Conservation (phyloP, 2,888 invertebrate species). For the Hanleya hanleyi region DNA sequence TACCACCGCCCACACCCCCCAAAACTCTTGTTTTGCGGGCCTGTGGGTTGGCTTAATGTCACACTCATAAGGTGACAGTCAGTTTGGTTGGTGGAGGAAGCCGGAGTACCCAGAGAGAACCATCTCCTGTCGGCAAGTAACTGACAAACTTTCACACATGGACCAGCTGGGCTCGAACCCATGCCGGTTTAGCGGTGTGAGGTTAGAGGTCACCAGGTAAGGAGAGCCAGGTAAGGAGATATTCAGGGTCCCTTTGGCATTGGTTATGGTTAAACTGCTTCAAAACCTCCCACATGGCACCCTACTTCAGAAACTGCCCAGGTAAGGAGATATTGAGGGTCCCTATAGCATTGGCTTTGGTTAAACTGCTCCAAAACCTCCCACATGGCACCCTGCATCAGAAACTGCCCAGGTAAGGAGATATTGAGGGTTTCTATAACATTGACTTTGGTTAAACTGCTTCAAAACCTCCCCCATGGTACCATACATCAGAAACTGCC, state of each 20-base stretch:
- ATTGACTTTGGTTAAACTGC: conserved; percentile 90
- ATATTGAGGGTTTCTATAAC: conserved; percentile 93
- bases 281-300: conserved; percentile 87
- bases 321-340: conserved; percentile 91
- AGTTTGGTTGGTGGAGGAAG: too few species aligned
- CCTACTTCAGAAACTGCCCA: conserved; percentile 85
- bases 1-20: too few species aligned
- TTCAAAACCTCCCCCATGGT: conserved; percentile 88
- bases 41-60: too few species aligned
- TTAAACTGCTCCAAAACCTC: conserved; percentile 90
- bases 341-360: conserved; percentile 93
- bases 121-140: too few species aligned
- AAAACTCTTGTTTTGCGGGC: too few species aligned
- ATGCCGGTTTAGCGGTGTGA: too few species aligned
- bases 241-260: conserved; percentile 90
- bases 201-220: too few species aligned
- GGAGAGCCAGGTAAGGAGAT: conserved; percentile 90
- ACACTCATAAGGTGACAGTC: too few species aligned
- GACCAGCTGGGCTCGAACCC: too few species aligned
- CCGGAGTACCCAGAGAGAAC: too few species aligned
- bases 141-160: too few species aligned
- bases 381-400: conserved; percentile 84
- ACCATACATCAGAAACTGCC: conserved; percentile 85
- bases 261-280: conserved; percentile 92
- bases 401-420: conserved; percentile 89